A percentile compares a stretch with the other conserved stretches of the same genome.
These are phyloP conservation scores for Campylomormyrus numenius DNA, from an alignment of 2,113 vertebrate species.

Conservation along the genomic window DNA sequence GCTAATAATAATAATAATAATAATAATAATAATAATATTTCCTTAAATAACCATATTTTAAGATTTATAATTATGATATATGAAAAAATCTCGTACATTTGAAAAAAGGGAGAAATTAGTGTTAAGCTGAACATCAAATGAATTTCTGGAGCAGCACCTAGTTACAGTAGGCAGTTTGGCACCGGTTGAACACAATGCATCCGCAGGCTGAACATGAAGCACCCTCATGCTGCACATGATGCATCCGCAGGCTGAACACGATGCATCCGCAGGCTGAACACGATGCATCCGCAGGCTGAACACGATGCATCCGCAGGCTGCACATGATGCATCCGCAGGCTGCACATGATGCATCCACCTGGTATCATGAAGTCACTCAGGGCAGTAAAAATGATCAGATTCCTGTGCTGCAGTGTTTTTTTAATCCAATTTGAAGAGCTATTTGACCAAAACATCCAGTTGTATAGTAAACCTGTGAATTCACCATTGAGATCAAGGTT, in stretches of 20 bases:
- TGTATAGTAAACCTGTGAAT: constrained; percentile 3
- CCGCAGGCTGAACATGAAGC: neutral
- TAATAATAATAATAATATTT: neutral
- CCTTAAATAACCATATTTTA: neutral
- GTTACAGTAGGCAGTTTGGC: neutral
- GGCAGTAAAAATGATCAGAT: neutral
- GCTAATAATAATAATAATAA: neutral
- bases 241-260: no score
- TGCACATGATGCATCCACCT: neutral
- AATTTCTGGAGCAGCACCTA: neutral
- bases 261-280: neutral
- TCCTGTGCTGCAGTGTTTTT: neutral
- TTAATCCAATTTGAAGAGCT: neutral
- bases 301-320: no score
- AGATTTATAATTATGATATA: neutral
- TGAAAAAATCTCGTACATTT: neutral
- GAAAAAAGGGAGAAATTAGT: neutral
- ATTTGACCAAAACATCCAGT: constrained; percentile 9
- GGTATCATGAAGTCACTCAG: neutral
- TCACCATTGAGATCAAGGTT: constrained; percentile 34
- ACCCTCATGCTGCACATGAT: no score
- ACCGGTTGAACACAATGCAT: neutral
- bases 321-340: neutral
- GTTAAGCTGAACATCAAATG: neutral
- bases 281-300: no score